Evolutionary conservation across 2,113 vertebrate genomes (phyloP), one percentile per base, ranked within the genome.

Genomic region (Sterna hirundo): DNA sequence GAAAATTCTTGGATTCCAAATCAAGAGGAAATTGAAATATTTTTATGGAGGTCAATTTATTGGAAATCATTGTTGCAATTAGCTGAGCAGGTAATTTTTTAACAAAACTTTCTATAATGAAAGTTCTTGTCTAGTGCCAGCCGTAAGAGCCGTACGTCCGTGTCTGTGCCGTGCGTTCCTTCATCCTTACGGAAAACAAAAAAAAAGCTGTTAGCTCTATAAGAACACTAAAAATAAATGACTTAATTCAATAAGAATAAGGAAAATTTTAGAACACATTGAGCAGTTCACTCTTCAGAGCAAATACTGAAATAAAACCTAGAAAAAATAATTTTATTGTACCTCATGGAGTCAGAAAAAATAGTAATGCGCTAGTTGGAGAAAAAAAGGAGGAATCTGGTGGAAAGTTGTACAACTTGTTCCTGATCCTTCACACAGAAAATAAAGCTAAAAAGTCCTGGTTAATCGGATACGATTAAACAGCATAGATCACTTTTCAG

Each of bases 31-130:
- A 94, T 30, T 34, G 17, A 88, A 77, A 68, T 49, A 51, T 58
- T 94, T 95, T 97, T 92, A 81, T 75, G 68, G 46, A 93, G 13
- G 58, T 74, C 36, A 83, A 20, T 82, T 88, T 95, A 77, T 61
- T 85, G 21, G 69, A 93, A 95, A 87, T 60, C 40, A 70, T 84
- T 57, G 40, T 58, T 96, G 36, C 47, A 94, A 91, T 83, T 91
- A 68, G 9, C 27, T 46, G 23, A 83, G 16, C 26, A 74, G 87
- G 47, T 93, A 83, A n/a, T 27, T 58, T 86, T 80, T 66, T 14
- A 57, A 30, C 4, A 9, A 60, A 61, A 36, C 38, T 71, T 70
- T 49, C 47, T 80, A 16, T 20, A 70, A 25, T 32, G 32, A 38
- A 92, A n/a, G 3, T 51, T 94, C 38, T 70, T 78, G 2, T 60